Evolutionary conservation across 2,888 invertebrate species (phyloP).

Genomic region (Drosophila limbata): DNA sequence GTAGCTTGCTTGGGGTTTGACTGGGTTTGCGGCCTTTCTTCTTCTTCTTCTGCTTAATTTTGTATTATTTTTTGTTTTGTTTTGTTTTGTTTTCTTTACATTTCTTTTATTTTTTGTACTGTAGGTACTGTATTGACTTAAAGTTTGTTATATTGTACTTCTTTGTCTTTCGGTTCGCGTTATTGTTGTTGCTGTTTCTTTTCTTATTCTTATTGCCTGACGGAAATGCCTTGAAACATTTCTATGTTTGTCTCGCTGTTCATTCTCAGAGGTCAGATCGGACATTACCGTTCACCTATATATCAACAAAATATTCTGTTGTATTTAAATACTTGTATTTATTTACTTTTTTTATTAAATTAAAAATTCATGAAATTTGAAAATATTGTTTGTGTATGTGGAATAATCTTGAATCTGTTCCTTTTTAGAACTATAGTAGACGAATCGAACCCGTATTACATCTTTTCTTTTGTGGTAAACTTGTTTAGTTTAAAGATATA

Average conservation of each 20-base stretch:
- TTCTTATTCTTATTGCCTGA: conserved; percentile 59
- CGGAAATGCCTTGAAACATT: conserved; percentile 73
- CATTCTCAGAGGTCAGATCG: conserved; percentile 31
- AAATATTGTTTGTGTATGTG: background rate
- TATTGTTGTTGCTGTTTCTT: conserved; percentile 18
- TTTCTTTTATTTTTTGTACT: conserved; percentile 39
- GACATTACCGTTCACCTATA: conserved; percentile 4
- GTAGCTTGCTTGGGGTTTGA: conserved; percentile 37
- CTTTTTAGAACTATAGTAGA: too few relatives aligned
- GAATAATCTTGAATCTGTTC: background rate
- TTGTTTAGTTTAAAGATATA: too few relatives aligned
- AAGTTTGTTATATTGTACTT: conserved; percentile 78
- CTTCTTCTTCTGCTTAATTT: conserved; percentile 58
- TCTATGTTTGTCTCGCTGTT: conserved; percentile 42
- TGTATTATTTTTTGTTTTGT: conserved; percentile 73
- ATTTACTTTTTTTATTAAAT: background rate
- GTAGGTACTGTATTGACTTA: conserved; percentile 75
- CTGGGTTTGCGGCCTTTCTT: conserved; percentile 56
- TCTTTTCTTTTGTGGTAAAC: too few relatives aligned
- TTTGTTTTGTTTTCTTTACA: conserved; percentile 45
- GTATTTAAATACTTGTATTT: background rate
- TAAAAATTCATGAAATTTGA: background rate
- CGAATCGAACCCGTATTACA: too few relatives aligned
- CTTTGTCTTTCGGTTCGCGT: conserved; percentile 54
- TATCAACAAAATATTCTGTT: background rate